These are phyloP conservation scores for Heteronetta atricapilla DNA, from an alignment of 2,113 vertebrate genomes.

Conservation along the genomic window DNA sequence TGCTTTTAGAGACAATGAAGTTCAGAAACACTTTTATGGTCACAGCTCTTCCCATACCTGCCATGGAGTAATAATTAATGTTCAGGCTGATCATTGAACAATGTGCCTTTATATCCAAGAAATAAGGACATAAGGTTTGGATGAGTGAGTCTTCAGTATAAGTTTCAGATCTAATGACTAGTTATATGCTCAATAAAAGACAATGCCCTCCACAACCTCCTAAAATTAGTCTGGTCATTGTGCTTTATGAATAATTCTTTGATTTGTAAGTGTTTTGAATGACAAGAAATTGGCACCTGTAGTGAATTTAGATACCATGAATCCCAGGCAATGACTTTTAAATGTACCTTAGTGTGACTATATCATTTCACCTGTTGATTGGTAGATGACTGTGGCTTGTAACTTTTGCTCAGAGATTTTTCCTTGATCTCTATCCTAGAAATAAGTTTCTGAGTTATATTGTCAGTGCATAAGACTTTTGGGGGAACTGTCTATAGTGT, in stretches of 20 bases:
- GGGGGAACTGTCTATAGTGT: not conserved
- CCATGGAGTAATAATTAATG: not conserved
- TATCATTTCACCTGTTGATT: not conserved
- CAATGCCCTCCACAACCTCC: not conserved
- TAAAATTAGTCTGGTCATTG: not conserved
- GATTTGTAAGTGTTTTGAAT: not conserved
- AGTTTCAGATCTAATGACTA: not conserved
- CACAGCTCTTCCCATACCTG: not conserved
- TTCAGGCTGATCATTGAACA: not conserved
- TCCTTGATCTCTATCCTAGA: not conserved
- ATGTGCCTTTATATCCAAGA: not conserved
- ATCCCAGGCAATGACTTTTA: not conserved
- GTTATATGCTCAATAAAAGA: not conserved
- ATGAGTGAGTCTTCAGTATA: not conserved
- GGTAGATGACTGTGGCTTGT: not conserved
- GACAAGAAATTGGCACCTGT: not conserved
- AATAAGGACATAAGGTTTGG: not conserved
- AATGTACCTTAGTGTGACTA: not conserved
- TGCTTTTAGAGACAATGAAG: not conserved
- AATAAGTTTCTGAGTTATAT: not conserved
- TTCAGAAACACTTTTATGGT: not conserved
- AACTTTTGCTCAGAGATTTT: not conserved
- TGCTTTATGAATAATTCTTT: not conserved
- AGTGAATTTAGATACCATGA: not conserved
- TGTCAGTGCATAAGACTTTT: not conserved